Conservation (phyloP, 1,140 invertebrate species). For the Hydropsyche tenuis region DNA sequence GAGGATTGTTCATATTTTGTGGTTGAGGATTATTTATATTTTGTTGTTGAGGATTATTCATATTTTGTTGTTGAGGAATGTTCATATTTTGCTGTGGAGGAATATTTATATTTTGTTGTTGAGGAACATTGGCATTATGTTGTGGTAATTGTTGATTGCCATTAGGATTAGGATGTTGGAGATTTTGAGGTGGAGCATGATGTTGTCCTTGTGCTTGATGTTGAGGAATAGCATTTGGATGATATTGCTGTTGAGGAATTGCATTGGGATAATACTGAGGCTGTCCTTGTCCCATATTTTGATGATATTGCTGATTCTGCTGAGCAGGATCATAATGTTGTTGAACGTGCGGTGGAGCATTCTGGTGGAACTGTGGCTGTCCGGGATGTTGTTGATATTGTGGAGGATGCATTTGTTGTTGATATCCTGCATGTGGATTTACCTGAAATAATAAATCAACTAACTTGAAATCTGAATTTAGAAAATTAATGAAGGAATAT, state of each 20-base stretch:
- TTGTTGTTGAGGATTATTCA: neutral
- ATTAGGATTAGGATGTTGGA: conserved; percentile 47
- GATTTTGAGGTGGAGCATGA: conserved; percentile 41
- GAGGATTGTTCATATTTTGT: conserved; percentile 45
- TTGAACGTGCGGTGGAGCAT: conserved; percentile 47
- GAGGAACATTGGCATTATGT: conserved; percentile 43
- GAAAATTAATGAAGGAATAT: no score
- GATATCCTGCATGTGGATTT: conserved; percentile 36
- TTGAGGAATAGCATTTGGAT: conserved; percentile 44
- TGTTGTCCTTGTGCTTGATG: conserved; percentile 35
- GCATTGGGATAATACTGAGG: conserved; percentile 39
- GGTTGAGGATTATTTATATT: neutral
- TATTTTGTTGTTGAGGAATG: neutral
- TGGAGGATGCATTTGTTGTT: conserved; percentile 44
- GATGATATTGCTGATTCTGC: conserved; percentile 50
- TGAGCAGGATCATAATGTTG: conserved; percentile 37
- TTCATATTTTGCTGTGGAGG: neutral
- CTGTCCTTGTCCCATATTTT: conserved; percentile 37
- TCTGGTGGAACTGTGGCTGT: conserved; percentile 55
- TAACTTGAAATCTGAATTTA: neutral
- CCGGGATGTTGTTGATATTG: conserved; percentile 51
- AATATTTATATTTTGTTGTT: neutral
- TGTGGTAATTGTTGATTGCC: no score
- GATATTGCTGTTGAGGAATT: conserved; percentile 52
- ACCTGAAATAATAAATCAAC: conserved; percentile 10